Evolutionary conservation across 1,140 invertebrate species (phyloP).

Genomic region (Drosophila eugracilis): DNA sequence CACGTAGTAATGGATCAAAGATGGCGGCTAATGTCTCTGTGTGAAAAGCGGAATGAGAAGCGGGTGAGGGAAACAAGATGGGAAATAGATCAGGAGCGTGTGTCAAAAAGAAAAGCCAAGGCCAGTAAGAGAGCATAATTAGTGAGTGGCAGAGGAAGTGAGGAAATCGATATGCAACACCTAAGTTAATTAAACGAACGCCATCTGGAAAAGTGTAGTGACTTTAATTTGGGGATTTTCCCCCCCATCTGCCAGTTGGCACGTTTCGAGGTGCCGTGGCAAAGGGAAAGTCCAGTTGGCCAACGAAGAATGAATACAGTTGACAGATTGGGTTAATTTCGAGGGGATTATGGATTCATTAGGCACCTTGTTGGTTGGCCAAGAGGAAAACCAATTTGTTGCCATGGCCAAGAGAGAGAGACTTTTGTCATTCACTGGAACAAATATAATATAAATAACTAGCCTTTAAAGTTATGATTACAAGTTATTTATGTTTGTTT

Average conservation of each 20-base stretch:
- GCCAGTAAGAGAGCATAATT: slow-evolving; percentile 13
- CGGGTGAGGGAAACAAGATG: not conserved
- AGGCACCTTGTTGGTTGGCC: not conserved
- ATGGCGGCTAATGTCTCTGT: slow-evolving; percentile 38
- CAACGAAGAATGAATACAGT: too few relatives aligned
- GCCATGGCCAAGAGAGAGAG: too few relatives aligned
- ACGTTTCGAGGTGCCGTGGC: not conserved
- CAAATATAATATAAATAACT: too few relatives aligned
- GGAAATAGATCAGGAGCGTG: slow-evolving; percentile 25
- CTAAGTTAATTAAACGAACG: slow-evolving; percentile 27
- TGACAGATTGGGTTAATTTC: slow-evolving; percentile 10
- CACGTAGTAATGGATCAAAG: slow-evolving; percentile 50
- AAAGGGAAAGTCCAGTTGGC: not conserved
- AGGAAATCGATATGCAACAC: slow-evolving; percentile 29
- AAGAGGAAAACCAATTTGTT: too few relatives aligned
- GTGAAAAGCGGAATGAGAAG: not conserved
- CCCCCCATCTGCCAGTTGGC: not conserved
- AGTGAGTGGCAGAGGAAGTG: slow-evolving; percentile 1
- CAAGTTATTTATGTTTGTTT: too few relatives aligned
- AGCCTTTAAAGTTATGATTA: too few relatives aligned
- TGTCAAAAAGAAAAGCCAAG: slow-evolving; percentile 26
- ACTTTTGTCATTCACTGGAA: too few relatives aligned
- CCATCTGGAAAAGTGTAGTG: not conserved
- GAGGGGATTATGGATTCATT: not conserved
- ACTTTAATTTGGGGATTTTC: not conserved